These are phyloP conservation scores for Drosophila takahashii DNA, from an alignment of 1,140 invertebrate genomes.

Conservation along the genomic window DNA sequence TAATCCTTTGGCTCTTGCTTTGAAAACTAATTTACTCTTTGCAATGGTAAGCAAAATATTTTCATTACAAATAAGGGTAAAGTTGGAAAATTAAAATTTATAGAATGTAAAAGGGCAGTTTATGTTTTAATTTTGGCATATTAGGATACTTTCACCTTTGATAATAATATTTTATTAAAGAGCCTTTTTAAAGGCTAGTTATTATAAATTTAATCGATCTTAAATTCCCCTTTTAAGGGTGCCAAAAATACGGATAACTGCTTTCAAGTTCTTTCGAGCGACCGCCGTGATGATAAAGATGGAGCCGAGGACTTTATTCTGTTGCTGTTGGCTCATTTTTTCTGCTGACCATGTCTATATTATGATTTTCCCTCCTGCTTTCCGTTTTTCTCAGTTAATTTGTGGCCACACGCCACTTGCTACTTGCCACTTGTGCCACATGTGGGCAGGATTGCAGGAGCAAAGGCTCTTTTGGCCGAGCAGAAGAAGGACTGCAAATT, in stretches of 20 bases:
- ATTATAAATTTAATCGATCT: not conserved
- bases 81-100: too few species aligned
- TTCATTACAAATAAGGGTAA: too few species aligned
- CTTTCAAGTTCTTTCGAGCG: not conserved
- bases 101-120: too few species aligned
- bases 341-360: constrained; percentile 78
- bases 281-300: constrained; percentile 21
- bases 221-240: not conserved
- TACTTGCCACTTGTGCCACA: constrained; percentile 54
- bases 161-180: too few species aligned
- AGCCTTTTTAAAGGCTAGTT: not conserved
- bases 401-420: constrained; percentile 63
- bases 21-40: too few species aligned
- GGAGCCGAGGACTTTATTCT: constrained; percentile 38
- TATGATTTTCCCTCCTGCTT: constrained; percentile 58
- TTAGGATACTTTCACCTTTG: too few species aligned
- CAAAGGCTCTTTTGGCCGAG: constrained; percentile 14
- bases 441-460: constrained; percentile 36
- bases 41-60: too few species aligned
- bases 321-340: constrained; percentile 57
- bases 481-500: constrained; percentile 63
- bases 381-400: constrained; percentile 63
- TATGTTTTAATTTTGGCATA: too few species aligned
- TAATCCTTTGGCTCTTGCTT: too few species aligned
- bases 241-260: not conserved